Evolutionary conservation across 37 sponge, comb jelly and placozoan genomes (phyloP).

Genomic region (Oscarella lobularis): DNA sequence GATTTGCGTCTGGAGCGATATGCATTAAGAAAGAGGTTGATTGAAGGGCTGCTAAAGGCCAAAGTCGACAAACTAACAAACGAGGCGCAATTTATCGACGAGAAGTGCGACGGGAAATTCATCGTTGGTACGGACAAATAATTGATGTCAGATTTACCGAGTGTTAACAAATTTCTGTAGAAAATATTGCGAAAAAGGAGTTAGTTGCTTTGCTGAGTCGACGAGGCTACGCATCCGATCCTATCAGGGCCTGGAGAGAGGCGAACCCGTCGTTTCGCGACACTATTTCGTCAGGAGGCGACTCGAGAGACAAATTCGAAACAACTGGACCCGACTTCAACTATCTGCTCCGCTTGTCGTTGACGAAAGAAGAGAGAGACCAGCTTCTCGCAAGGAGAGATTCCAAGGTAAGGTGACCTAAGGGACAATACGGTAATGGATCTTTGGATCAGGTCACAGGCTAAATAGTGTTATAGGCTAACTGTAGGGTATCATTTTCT

Average conservation of each 20-base stretch:
- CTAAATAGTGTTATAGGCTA: no score
- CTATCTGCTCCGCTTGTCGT: conserved; percentile 76
- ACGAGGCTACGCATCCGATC: conserved; percentile 66
- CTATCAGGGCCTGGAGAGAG: conserved; percentile 80
- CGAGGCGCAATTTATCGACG: conserved; percentile 85
- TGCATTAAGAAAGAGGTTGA: conserved; percentile 56
- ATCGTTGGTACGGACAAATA: conserved; percentile 61
- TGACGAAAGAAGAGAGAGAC: conserved; percentile 78
- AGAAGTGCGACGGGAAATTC: conserved; percentile 79
- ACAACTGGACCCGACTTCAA: conserved; percentile 47
- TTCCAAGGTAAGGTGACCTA: conserved; percentile 43
- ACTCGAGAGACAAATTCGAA: no score
- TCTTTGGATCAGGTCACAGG: no score
- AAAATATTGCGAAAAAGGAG: no score
- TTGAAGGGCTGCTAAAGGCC: conserved; percentile 66
- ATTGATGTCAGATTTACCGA: no score
- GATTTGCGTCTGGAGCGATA: conserved; percentile 57
- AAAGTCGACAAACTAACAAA: conserved; percentile 58
- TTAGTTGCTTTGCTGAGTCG: conserved; percentile 46
- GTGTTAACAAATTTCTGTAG: no score
- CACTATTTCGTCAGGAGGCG: no score
- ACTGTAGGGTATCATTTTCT: no score
- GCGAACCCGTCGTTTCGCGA: background rate
- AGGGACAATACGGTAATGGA: conserved; percentile 46
- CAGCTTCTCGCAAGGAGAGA: conserved; percentile 70